These are phyloP conservation scores for Temnothorax nylanderi DNA, from an alignment of 1,140 invertebrate species.

Conservation along the genomic window DNA sequence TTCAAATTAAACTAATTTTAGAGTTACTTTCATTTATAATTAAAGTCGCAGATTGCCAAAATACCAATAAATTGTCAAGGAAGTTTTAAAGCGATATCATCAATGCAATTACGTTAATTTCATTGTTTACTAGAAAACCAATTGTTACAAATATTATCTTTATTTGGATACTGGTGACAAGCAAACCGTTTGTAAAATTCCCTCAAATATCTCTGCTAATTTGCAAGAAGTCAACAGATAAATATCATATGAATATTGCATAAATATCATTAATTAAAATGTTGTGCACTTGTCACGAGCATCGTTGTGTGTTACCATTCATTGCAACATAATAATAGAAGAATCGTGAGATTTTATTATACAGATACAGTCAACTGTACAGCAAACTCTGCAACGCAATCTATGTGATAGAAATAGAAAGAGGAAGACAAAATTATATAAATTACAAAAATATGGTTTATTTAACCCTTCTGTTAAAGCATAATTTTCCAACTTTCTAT, in stretches of 20 bases:
- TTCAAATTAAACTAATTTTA: conserved; percentile 3
- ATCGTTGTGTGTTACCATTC: not conserved
- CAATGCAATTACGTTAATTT: conserved; percentile 43
- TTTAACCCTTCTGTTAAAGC: not conserved
- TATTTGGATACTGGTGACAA: conserved; percentile 26
- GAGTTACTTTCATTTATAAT: conserved; percentile 40
- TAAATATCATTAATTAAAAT: conserved; percentile 12
- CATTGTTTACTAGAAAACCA: conserved; percentile 48
- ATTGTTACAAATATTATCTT: conserved; percentile 54
- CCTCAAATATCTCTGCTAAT: not conserved
- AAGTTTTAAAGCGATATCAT: not conserved
- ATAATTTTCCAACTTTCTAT: too few species aligned
- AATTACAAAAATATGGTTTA: not conserved
- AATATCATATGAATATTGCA: not conserved
- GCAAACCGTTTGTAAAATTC: not conserved
- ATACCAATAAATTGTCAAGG: not conserved
- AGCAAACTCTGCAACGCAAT: not conserved
- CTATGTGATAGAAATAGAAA: not conserved
- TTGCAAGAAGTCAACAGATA: not conserved
- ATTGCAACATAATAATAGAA: not conserved
- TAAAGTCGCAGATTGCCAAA: not conserved
- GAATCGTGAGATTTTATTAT: not conserved
- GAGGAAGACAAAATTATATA: not conserved
- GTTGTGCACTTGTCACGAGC: not conserved
- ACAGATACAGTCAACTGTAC: not conserved